These are phyloP conservation scores for Caenorhabditis remanei DNA, from an alignment of 1,140 invertebrate genomes.

Conservation along the genomic window DNA sequence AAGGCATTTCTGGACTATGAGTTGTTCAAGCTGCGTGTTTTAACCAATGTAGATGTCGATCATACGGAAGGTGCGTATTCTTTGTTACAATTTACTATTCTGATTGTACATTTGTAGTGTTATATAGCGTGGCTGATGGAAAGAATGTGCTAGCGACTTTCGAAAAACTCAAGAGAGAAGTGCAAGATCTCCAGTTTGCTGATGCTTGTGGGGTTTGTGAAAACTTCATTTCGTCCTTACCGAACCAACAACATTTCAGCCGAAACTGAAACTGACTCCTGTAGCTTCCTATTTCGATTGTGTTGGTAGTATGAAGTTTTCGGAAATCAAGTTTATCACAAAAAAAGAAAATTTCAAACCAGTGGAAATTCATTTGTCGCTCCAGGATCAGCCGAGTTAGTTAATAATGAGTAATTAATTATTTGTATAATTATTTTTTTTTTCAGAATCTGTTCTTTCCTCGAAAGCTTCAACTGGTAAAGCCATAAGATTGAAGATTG, in stretches of 20 bases:
- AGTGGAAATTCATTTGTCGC: not conserved
- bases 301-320: too few species aligned
- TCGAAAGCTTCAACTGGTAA: not conserved
- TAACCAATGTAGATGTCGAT: not conserved
- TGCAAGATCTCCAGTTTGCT: not conserved
- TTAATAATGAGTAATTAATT: not conserved
- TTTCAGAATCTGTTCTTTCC: not conserved
- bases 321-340: constrained; percentile 9
- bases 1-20: not conserved
- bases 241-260: not conserved
- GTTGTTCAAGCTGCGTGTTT: not conserved
- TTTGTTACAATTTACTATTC: not conserved
- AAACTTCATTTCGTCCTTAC: not conserved
- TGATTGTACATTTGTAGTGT: not conserved
- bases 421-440: not conserved
- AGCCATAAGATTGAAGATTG: not conserved
- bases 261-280: not conserved
- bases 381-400: not conserved
- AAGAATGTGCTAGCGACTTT: not conserved
- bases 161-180: not conserved
- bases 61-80: not conserved
- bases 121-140: not conserved
- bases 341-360: not conserved
- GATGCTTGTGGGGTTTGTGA: not conserved
- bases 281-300: not conserved